Evolutionary conservation across 2,888 invertebrate genomes (phyloP).

Genomic region (Patella pellucida): DNA sequence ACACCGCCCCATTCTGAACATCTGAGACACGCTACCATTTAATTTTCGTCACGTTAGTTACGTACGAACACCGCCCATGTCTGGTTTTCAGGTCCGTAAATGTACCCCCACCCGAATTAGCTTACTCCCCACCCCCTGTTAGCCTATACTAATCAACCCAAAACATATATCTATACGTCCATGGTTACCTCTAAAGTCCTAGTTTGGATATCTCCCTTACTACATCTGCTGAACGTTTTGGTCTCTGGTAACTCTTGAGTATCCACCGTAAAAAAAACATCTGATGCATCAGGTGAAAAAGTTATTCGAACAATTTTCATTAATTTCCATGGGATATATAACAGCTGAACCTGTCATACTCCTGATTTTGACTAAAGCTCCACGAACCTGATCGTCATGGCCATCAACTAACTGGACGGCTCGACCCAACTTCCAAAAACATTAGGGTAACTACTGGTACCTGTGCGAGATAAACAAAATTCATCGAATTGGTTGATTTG

Average conservation of each 20-base stretch:
- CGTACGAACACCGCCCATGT: too few relatives aligned
- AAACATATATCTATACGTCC: not conserved
- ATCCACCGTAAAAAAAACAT: too few relatives aligned
- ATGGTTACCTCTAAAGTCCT: too few relatives aligned
- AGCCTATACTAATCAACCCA: not conserved
- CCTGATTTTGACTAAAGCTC: constrained; percentile 3
- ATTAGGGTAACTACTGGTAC: too few relatives aligned
- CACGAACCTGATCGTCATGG: not conserved
- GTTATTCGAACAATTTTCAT: not conserved
- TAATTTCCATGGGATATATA: not conserved
- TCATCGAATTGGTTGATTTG: constrained; percentile 8
- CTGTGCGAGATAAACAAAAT: not conserved
- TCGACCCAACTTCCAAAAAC: too few relatives aligned
- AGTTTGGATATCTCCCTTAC: not conserved
- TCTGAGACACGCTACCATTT: too few relatives aligned
- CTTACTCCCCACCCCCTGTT: too few relatives aligned
- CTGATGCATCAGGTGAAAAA: too few relatives aligned
- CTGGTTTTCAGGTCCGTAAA: too few relatives aligned
- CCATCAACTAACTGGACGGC: not conserved
- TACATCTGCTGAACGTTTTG: not conserved
- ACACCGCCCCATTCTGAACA: too few relatives aligned
- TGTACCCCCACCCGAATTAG: too few relatives aligned
- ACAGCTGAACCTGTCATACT: not conserved
- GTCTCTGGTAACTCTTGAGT: not conserved
- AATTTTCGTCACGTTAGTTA: too few relatives aligned